A percentile compares a stretch with the other conserved stretches of the same genome.
phyloP scores from a whole-genome alignment of 2,113 vertebrate genomes.

The Nerophis ophidion region DNA sequence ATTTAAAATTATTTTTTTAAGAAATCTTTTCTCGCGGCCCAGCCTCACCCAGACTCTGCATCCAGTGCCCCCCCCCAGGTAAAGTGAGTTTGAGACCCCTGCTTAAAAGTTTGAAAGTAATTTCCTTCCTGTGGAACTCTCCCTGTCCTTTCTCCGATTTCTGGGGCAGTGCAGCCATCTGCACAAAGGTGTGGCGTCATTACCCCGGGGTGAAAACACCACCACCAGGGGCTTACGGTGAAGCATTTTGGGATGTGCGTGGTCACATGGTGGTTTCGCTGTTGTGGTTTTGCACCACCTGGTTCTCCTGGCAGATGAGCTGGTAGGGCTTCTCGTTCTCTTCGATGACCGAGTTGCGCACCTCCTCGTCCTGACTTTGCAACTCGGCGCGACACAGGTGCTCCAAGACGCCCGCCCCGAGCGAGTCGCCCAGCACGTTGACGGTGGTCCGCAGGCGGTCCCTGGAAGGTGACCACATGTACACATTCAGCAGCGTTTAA shows the following conservation, averaged over 20 bases:
- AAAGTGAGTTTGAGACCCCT: too few relatives aligned
- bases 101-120: not conserved
- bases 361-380: conserved; percentile 77
- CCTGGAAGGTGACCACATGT: conserved; percentile 52
- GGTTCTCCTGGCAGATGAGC: conserved; percentile 77
- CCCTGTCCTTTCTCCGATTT: not conserved
- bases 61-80: too few relatives aligned
- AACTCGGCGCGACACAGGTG: conserved; percentile 87
- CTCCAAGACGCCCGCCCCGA: conserved; percentile 90
- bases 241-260: not conserved
- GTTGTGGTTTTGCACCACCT: conserved; percentile 66
- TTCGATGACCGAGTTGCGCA: conserved; percentile 76
- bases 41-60: too few relatives aligned
- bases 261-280: conserved; percentile 81
- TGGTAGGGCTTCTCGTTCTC: conserved; percentile 82
- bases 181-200: not conserved
- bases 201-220: not conserved
- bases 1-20: too few relatives aligned
- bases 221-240: not conserved
- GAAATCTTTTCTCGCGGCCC: too few relatives aligned
- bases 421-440: conserved; percentile 90
- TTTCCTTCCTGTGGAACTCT: not conserved
- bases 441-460: conserved; percentile 91
- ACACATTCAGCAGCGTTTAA: not conserved
- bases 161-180: not conserved